A percentile compares a stretch with the other conserved stretches of the same genome.
Evolutionary conservation across 2,113 vertebrate species (phyloP).

Genomic region (Lutjanus erythropterus): DNA sequence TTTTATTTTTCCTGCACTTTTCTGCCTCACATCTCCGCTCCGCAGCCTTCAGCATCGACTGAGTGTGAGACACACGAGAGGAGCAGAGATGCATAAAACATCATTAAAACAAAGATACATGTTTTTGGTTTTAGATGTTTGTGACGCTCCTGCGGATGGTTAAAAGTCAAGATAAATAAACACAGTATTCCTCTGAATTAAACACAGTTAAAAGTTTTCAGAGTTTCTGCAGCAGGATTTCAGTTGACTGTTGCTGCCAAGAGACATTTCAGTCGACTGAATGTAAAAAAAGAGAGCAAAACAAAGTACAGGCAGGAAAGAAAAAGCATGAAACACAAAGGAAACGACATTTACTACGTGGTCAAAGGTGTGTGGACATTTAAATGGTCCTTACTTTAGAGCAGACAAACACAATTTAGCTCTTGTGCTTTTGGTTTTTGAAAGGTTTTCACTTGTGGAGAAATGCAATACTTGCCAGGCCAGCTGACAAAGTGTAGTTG

Average conservation of each 20-base stretch:
- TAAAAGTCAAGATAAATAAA: neutral
- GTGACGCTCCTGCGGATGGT: neutral
- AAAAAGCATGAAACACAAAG: neutral
- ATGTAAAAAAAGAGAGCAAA: neutral
- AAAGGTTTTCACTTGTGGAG: neutral
- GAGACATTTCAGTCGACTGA: neutral
- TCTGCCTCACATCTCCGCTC: neutral
- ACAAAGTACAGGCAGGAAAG: neutral
- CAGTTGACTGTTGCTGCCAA: neutral
- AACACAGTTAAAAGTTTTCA: constrained; percentile 14
- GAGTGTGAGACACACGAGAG: neutral
- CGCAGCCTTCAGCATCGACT: neutral
- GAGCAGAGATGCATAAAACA: neutral
- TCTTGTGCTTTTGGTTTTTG: neutral
- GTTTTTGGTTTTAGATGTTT: neutral
- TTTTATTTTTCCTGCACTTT: constrained; percentile 27
- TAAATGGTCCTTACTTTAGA: neutral
- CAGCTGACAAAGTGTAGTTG: no score
- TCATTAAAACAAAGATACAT: neutral
- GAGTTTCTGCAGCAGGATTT: neutral
- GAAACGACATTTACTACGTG: neutral
- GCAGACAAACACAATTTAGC: neutral
- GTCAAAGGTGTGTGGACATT: neutral
- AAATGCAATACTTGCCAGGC: no score
- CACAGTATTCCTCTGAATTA: neutral